Conservation (phyloP, 2,113 vertebrate genomes). For the Sakesphorus luctuosus region DNA sequence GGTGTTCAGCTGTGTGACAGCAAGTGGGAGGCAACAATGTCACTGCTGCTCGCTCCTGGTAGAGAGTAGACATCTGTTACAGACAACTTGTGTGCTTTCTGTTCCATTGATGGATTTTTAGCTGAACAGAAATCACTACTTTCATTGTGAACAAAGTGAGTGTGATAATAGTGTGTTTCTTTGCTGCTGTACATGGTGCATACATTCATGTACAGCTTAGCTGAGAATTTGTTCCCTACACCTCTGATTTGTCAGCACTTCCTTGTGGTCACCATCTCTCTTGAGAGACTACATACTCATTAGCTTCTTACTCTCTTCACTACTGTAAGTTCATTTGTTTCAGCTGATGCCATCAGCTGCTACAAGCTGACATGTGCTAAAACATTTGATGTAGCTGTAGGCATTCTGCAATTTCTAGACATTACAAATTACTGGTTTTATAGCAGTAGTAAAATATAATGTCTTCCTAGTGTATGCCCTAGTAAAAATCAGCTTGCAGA, state of each 20-base stretch:
- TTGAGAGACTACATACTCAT: not conserved
- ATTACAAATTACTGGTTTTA: not conserved
- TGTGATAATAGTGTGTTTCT: not conserved
- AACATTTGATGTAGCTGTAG: not conserved
- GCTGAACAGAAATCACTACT: not conserved
- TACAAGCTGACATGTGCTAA: not conserved
- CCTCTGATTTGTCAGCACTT: not conserved
- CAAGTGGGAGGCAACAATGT: fast-evolving
- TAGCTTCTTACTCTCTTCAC: not conserved
- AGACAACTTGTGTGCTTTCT: not conserved
- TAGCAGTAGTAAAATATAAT: not conserved
- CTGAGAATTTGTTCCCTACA: not conserved
- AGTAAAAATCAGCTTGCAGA: not conserved
- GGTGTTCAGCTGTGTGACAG: not conserved
- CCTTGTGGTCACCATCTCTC: not conserved
- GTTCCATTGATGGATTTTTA: not conserved
- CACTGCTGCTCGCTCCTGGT: not conserved
- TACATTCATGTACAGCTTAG: not conserved
- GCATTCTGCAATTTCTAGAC: not conserved
- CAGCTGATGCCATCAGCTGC: not conserved
- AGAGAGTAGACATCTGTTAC: not conserved
- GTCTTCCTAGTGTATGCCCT: not conserved
- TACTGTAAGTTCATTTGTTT: not conserved
- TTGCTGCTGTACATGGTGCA: fast-evolving
- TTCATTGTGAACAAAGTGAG: not conserved